phyloP scores from a whole-genome alignment of 2,113 vertebrate genomes.

The Gasterosteus nipponicus region DNA sequence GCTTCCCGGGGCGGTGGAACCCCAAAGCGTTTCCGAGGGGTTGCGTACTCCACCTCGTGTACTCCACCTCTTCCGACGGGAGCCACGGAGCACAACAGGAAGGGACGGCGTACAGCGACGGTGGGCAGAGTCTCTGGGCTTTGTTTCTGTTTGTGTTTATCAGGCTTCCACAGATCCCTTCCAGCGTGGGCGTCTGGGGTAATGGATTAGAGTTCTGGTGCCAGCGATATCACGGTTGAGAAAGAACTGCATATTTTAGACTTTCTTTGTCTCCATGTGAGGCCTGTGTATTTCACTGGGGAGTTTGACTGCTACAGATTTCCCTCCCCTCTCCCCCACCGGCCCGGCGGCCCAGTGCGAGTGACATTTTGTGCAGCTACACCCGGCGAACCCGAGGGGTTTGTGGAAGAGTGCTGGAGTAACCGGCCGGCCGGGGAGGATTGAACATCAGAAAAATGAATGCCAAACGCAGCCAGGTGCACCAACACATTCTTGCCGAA shows the following conservation, averaged over 20 bases:
- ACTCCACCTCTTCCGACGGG: constrained; percentile 41
- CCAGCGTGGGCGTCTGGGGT: constrained; percentile 75
- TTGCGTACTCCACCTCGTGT: constrained; percentile 37
- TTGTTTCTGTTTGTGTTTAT: constrained; percentile 79
- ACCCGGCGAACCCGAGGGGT: constrained; percentile 41
- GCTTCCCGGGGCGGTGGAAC: constrained; percentile 36
- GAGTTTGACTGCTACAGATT: constrained; percentile 60
- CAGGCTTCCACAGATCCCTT: constrained; percentile 76
- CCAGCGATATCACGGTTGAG: constrained; percentile 71
- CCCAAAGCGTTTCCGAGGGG: constrained; percentile 37
- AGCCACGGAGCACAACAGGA: constrained; percentile 46
- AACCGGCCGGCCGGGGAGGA: constrained; percentile 44
- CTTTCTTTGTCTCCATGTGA: constrained; percentile 70
- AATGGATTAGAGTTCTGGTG: constrained; percentile 78
- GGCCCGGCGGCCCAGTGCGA: constrained; percentile 59
- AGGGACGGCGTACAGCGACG: constrained; percentile 67
- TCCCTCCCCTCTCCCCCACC: constrained; percentile 61
- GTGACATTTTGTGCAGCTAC: constrained; percentile 61
- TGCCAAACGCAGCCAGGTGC: constrained; percentile 31
- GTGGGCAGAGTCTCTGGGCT: constrained; percentile 73
- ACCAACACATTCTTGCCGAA: not conserved
- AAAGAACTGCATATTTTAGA: constrained; percentile 71
- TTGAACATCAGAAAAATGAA: constrained; percentile 46
- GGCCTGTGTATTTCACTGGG: constrained; percentile 56
- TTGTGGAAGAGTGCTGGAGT: constrained; percentile 41